These are phyloP conservation scores for Phalacrocorax brasilianus DNA, from an alignment of 2,113 vertebrate species.

Conservation along the genomic window DNA sequence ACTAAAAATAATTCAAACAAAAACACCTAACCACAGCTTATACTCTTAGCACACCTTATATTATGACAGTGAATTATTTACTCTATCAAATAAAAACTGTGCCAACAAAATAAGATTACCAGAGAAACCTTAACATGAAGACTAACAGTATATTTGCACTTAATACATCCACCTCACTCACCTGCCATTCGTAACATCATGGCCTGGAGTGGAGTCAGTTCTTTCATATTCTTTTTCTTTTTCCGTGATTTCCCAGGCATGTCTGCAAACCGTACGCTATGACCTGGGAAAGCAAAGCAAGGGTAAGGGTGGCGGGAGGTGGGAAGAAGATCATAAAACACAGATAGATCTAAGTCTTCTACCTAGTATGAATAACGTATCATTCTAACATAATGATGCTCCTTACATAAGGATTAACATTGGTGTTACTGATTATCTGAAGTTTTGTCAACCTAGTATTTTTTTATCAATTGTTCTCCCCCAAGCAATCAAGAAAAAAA, in stretches of 20 bases:
- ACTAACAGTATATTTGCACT: neutral
- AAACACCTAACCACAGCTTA: neutral
- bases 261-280: constrained; percentile 94
- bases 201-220: constrained; percentile 94
- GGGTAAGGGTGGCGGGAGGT: neutral
- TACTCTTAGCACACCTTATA: neutral
- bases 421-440: neutral
- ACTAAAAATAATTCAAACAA: neutral
- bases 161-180: neutral
- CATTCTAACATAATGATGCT: neutral
- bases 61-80: neutral
- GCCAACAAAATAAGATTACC: neutral
- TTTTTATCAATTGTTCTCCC: neutral
- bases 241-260: constrained; percentile 82
- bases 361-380: accelerated
- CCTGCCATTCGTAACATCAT: constrained; percentile 99
- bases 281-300: constrained; percentile 52
- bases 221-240: constrained; percentile 93
- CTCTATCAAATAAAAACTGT: neutral
- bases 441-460: neutral
- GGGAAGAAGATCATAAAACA: neutral
- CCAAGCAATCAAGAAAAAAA: neutral
- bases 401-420: neutral
- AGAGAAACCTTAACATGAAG: neutral
- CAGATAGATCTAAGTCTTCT: neutral